These are phyloP conservation scores for Pandemis corylana DNA, from an alignment of 2,888 invertebrate species.

Conservation along the genomic window DNA sequence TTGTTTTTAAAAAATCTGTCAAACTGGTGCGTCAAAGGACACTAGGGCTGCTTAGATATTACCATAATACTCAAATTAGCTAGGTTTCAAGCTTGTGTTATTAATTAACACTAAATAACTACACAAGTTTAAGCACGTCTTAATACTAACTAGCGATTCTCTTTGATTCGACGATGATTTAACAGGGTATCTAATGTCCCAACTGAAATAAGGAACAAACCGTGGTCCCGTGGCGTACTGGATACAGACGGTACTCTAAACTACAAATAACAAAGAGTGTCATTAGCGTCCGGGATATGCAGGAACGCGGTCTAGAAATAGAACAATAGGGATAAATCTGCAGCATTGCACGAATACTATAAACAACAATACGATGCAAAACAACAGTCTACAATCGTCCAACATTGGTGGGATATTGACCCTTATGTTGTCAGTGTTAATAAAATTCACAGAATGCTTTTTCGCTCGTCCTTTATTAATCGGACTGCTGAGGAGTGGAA, in stretches of 20 bases:
- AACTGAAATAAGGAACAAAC: conserved; percentile 13
- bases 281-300: conserved; percentile 34
- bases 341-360: conserved; percentile 13
- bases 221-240: not conserved
- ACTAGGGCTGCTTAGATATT: too few relatives aligned
- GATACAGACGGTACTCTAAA: conserved; percentile 19
- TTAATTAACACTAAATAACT: too few relatives aligned
- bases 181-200: conserved; percentile 1
- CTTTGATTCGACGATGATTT: not conserved
- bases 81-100: too few relatives aligned
- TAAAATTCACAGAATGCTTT: too few relatives aligned
- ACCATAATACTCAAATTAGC: too few relatives aligned
- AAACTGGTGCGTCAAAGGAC: too few relatives aligned
- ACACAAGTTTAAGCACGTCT: too few relatives aligned
- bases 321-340: conserved; percentile 38
- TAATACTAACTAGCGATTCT: not conserved
- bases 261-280: conserved; percentile 40
- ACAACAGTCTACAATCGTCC: not conserved
- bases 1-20: too few relatives aligned
- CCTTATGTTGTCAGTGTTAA: too few relatives aligned
- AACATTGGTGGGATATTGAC: too few relatives aligned
- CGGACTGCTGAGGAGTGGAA: too few relatives aligned
- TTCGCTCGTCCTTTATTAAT: too few relatives aligned
- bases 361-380: conserved; percentile 10
- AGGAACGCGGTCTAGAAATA: conserved; percentile 35